Percentiles rank a stretch among this genome's conserved stretches.
phyloP scores from a whole-genome alignment of 1,140 invertebrate species.

The Drosophila repleta region DNA sequence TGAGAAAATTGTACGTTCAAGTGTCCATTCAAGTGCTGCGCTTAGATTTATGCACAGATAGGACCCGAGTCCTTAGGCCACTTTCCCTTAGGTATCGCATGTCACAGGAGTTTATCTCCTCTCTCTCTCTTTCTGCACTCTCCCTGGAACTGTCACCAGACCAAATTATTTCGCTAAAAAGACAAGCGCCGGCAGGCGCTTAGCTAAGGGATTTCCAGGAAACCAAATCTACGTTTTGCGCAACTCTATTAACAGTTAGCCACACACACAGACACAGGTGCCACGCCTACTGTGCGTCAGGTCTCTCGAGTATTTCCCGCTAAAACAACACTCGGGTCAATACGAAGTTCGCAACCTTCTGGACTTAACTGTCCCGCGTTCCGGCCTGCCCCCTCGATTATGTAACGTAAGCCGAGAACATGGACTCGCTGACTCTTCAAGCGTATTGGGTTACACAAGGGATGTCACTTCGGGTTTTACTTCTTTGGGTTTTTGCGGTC shows the following conservation, averaged over 20 bases:
- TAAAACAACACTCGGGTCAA: slow-evolving; percentile 69
- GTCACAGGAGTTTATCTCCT: slow-evolving; percentile 44
- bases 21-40: slow-evolving; percentile 73
- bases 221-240: slow-evolving; percentile 29
- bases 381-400: slow-evolving; percentile 52
- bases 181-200: slow-evolving; percentile 43
- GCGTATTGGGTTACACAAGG: slow-evolving; percentile 67
- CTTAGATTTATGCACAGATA: slow-evolving; percentile 69
- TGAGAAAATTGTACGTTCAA: slow-evolving; percentile 75
- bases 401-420: slow-evolving; percentile 62
- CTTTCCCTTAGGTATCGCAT: slow-evolving; percentile 71
- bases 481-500: slow-evolving; percentile 60
- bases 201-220: slow-evolving; percentile 45
- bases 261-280: slow-evolving; percentile 58
- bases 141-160: slow-evolving; percentile 55
- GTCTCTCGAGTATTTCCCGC: slow-evolving; percentile 57
- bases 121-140: neutral
- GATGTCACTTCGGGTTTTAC: slow-evolving; percentile 54
- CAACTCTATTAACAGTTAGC: slow-evolving; percentile 55
- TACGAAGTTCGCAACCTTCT: slow-evolving; percentile 57
- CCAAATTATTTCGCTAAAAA: slow-evolving; percentile 50
- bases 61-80: slow-evolving; percentile 45
- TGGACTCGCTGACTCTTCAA: slow-evolving; percentile 65
- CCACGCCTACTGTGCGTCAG: slow-evolving; percentile 47
- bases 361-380: slow-evolving; percentile 39